Evolutionary conservation across 2,797 vertebrate genomes (phyloP).

Genomic region (Ataeniobius toweri): DNA sequence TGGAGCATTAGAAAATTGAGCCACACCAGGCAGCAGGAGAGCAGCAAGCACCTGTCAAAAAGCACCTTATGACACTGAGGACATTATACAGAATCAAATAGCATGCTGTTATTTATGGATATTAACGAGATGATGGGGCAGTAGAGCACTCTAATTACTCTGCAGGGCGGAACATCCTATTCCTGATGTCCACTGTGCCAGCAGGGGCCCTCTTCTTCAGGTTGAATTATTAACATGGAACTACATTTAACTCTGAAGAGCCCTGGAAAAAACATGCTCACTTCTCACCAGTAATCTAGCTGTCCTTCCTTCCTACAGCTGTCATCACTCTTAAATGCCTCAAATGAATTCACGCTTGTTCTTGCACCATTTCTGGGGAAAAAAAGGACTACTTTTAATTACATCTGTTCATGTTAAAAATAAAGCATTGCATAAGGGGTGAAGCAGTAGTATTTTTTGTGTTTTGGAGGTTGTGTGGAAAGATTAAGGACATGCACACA

Average conservation of each 20-base stretch:
- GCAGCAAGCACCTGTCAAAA: conserved; percentile 42
- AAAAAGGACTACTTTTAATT: conserved; percentile 54
- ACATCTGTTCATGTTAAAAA: conserved; percentile 57
- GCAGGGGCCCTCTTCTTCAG: conserved; percentile 30
- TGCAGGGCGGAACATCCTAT: conserved; percentile 28
- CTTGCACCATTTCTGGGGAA: conserved; percentile 21
- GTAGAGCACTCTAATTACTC: conserved; percentile 47
- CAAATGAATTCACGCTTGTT: conserved; percentile 7
- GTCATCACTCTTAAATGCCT: conserved; percentile 25
- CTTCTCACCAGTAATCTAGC: conserved; percentile 21
- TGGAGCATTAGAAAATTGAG: conserved; percentile 8
- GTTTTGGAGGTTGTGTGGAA: not conserved
- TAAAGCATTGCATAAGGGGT: conserved; percentile 53
- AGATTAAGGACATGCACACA: conserved; percentile 7
- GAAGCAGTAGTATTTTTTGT: conserved; percentile 45
- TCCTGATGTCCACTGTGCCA: conserved; percentile 58
- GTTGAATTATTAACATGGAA: conserved; percentile 63
- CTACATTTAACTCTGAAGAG: conserved; percentile 44
- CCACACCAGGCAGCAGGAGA: conserved; percentile 4
- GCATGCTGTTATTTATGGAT: conserved; percentile 36
- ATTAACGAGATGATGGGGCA: conserved; percentile 41
- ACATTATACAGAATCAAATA: conserved; percentile 41
- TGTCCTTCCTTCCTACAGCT: conserved; percentile 29
- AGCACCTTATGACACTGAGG: conserved; percentile 18
- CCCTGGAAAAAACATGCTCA: conserved; percentile 24